Evolutionary conservation across 2,113 vertebrate genomes (phyloP), one percentile per base, ranked within the genome.

Genomic region (Illadopsis cleaveri): DNA sequence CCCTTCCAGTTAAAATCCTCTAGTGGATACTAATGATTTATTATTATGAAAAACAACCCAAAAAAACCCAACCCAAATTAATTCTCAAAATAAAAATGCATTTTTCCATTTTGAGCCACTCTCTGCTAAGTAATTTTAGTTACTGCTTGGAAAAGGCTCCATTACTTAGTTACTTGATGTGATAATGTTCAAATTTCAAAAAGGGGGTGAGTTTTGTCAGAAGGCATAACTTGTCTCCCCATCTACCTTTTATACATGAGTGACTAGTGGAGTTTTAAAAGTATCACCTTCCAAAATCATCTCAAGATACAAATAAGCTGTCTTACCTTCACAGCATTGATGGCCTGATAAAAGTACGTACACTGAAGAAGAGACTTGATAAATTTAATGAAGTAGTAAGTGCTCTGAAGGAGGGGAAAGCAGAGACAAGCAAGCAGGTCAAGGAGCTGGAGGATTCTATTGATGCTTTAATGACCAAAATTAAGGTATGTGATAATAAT

Each of bases 301-400:
- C 33, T 57, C 50, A 62, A 37, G 44, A 11, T 75, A 30, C 81
- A 87, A 73, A 66, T 42, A 21, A 82, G 12, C 8, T 68, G 12
- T 69, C n/a, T 92, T 92, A 11, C 84, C 48, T 91, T 94, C 53
- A 47, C 83, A 99, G 99, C 48, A 99, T 99, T 33, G 98, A 99
- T 62, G 99, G 99, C 18, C 93, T 99, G 81, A 97, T 99, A 57
- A 99, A 99, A 95, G 99, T 99, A 58, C 97, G 97, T 23, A 98
- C 97, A 1, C 97, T 99, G 97, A 99, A 99, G 95, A 98, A 96
- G 60, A 98, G 99, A 60, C 99, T 99, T 81, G 97, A 94, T 78
- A 98, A 98, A 87, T 99, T 99, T 93, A 99, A 98, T 35, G 98
- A 99, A 97, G 99, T 99, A 92, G 99, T 99, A 68, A 98, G 84